These are phyloP conservation scores for Acleris emargana DNA, from an alignment of 2,888 invertebrate species.

Conservation along the genomic window DNA sequence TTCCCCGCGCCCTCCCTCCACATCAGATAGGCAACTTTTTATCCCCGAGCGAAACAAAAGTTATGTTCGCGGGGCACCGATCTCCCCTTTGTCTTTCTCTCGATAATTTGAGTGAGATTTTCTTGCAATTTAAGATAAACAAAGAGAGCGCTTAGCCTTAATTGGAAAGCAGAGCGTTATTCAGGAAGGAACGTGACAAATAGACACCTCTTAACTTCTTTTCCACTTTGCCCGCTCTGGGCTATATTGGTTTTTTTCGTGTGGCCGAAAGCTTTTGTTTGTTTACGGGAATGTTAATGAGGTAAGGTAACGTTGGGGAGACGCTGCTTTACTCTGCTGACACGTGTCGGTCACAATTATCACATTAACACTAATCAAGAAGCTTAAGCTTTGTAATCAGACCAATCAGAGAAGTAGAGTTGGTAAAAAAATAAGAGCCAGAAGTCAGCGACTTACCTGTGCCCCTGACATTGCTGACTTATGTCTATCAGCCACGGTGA, in stretches of 20 bases:
- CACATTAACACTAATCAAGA: slow-evolving; percentile 3
- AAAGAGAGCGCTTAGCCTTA: slow-evolving; percentile 84
- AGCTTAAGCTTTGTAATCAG: background rate
- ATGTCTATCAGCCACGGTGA: too few species aligned
- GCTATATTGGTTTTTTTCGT: slow-evolving; percentile 78
- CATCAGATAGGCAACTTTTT: slow-evolving; percentile 80
- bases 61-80: slow-evolving; percentile 72
- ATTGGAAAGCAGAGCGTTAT: slow-evolving; percentile 83
- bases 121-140: slow-evolving; percentile 84
- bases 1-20: slow-evolving; percentile 75
- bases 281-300: slow-evolving; percentile 76
- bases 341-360: slow-evolving; percentile 37
- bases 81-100: slow-evolving; percentile 78
- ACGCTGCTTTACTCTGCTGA: slow-evolving; percentile 28
- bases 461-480: too few species aligned
- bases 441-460: too few species aligned
- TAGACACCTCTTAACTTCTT: slow-evolving; percentile 84
- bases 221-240: slow-evolving; percentile 75
- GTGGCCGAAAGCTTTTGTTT: slow-evolving; percentile 74
- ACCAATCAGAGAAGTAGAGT: background rate
- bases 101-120: slow-evolving; percentile 84
- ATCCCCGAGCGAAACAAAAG: slow-evolving; percentile 74
- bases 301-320: slow-evolving; percentile 49
- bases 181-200: slow-evolving; percentile 83
- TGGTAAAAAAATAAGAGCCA: background rate